phyloP scores from a whole-genome alignment of 2,797 vertebrate genomes.

The Phalloptychus januarius region DNA sequence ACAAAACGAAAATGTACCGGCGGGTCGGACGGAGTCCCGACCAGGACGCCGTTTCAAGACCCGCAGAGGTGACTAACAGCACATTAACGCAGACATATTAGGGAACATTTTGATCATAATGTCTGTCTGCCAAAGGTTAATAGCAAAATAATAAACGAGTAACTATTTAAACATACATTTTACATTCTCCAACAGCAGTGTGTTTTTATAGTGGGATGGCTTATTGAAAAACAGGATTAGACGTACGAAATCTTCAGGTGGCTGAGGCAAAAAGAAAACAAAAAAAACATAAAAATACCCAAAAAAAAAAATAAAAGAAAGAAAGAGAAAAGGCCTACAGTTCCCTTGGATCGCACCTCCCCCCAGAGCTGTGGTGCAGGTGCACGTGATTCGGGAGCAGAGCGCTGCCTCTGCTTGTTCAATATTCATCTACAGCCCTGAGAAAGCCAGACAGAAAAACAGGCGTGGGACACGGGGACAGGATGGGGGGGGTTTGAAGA shows the following conservation, averaged over 20 bases:
- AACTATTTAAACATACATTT: slow-evolving; percentile 77
- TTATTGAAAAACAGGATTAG: slow-evolving; percentile 68
- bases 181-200: slow-evolving; percentile 83
- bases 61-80: slow-evolving; percentile 44
- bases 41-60: slow-evolving; percentile 51
- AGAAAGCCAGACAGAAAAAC: slow-evolving; percentile 75
- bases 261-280: slow-evolving; percentile 18
- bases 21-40: slow-evolving; percentile 70
- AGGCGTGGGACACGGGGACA: slow-evolving; percentile 49
- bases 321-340: slow-evolving; percentile 44
- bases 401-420: slow-evolving; percentile 68
- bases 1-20: slow-evolving; percentile 72
- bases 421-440: slow-evolving; percentile 79
- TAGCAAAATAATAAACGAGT: slow-evolving; percentile 54
- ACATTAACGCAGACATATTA: slow-evolving; percentile 57
- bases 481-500: slow-evolving; percentile 10
- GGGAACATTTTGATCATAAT: slow-evolving; percentile 69
- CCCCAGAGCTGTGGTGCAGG: slow-evolving; percentile 65
- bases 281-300: not conserved
- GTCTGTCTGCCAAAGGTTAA: slow-evolving; percentile 64
- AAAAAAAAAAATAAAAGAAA: not conserved
- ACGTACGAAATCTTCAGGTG: slow-evolving; percentile 67
- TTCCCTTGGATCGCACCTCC: slow-evolving; percentile 66
- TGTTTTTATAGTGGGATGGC: slow-evolving; percentile 71
- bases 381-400: slow-evolving; percentile 67